These are phyloP conservation scores for Notiomystis cincta DNA, from an alignment of 2,113 vertebrate species.

Conservation along the genomic window DNA sequence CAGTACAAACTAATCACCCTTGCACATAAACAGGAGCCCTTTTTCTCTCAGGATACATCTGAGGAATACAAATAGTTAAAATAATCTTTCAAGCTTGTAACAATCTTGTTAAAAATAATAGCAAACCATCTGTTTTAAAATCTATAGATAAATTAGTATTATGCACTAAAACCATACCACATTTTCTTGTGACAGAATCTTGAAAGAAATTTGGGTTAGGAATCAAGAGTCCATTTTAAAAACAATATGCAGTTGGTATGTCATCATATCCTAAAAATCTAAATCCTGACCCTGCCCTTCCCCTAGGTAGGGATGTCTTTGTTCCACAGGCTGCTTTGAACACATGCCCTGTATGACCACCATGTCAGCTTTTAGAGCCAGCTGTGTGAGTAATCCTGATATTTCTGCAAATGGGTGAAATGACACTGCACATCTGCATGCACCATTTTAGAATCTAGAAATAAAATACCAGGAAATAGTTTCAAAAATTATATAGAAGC, in stretches of 20 bases:
- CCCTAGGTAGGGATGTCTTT: not conserved
- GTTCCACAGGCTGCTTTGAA: not conserved
- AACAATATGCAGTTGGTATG: not conserved
- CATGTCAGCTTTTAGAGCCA: not conserved
- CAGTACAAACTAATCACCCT: constrained; percentile 44
- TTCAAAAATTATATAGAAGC: not conserved
- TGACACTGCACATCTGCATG: not conserved
- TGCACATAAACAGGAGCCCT: not conserved
- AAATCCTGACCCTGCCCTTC: not conserved
- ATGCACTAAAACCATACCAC: not conserved
- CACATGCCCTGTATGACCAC: not conserved
- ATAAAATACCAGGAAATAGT: not conserved
- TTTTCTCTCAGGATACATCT: not conserved
- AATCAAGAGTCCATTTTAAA: not conserved
- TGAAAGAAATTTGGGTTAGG: not conserved
- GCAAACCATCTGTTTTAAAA: not conserved
- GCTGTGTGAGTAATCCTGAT: not conserved
- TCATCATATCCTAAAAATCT: not conserved
- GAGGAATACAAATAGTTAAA: not conserved
- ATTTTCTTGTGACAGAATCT: not conserved
- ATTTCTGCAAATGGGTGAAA: not conserved
- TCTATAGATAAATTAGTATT: not conserved
- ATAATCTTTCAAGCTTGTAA: not conserved
- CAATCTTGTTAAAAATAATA: not conserved
- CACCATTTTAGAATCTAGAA: not conserved